phyloP scores from a whole-genome alignment of 2,113 vertebrate genomes.

The Elgaria multicarinata region DNA sequence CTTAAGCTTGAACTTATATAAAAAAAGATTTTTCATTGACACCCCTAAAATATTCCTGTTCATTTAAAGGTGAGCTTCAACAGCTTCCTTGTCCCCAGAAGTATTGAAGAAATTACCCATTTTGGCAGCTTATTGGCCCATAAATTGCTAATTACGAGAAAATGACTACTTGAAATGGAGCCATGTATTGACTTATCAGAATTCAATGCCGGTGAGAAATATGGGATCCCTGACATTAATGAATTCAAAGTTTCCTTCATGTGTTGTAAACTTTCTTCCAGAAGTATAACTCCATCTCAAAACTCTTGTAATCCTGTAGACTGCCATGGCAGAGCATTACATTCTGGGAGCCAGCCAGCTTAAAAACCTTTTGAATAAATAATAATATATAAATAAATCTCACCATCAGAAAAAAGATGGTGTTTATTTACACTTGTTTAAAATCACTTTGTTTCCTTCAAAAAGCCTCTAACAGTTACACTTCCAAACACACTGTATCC shows the following conservation, averaged over 20 bases:
- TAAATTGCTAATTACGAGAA: slow-evolving; percentile 10
- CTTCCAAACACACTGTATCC: neutral
- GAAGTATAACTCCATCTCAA: neutral
- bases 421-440: too few relatives aligned
- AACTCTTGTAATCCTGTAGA: neutral
- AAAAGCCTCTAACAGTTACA: neutral
- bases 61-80: neutral
- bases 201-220: slow-evolving; percentile 1
- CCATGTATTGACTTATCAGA: neutral
- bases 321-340: neutral
- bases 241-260: neutral
- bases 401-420: neutral
- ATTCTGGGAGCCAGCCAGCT: too few relatives aligned
- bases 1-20: neutral
- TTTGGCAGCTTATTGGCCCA: neutral
- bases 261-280: neutral
- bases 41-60: neutral
- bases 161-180: slow-evolving; percentile 19
- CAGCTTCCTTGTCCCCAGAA: neutral
- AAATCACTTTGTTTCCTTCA: neutral
- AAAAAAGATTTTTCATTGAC: neutral
- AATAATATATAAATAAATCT: too few relatives aligned
- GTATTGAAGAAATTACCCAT: slow-evolving; percentile 6
- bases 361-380: too few relatives aligned
- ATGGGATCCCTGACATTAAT: neutral